Conservation (phyloP, 2,888 invertebrate genomes). For the Rhorus exstirpatorius region DNA sequence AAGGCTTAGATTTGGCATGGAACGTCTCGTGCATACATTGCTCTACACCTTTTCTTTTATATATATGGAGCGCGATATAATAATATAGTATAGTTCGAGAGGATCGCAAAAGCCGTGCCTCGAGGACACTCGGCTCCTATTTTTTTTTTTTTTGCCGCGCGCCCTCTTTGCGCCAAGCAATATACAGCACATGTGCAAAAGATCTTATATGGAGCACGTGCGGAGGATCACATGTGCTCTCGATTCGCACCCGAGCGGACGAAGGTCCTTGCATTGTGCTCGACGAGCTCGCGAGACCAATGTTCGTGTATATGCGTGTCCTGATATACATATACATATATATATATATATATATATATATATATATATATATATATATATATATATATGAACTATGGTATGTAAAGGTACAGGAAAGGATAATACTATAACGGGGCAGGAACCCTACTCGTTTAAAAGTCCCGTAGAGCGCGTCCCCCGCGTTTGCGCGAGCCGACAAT, state of each 20-base stretch:
- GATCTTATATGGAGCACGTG: constrained; percentile 57
- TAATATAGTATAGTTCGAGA: constrained; percentile 39
- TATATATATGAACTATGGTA: no score
- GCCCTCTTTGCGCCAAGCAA: constrained; percentile 24
- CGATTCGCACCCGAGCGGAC: constrained; percentile 46
- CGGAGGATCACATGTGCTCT: constrained; percentile 66
- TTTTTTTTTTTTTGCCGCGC: constrained; percentile 28
- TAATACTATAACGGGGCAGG: constrained; percentile 24
- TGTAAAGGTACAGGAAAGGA: not conserved
- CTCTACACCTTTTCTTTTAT: not conserved
- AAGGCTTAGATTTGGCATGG: not conserved
- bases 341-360: no score
- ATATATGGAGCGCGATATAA: constrained; percentile 8
- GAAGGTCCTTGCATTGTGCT: constrained; percentile 67
- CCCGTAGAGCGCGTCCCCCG: constrained; percentile 66
- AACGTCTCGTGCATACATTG: not conserved
- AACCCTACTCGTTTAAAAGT: constrained; percentile 65
- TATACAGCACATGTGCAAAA: constrained; percentile 7
- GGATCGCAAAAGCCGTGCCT: constrained; percentile 47
- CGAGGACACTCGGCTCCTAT: constrained; percentile 52
- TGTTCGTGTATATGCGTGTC: constrained; percentile 11
- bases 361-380: not conserved
- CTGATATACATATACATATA: not conserved
- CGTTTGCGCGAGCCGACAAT: constrained; percentile 76
- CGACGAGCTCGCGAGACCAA: constrained; percentile 39